phyloP scores from a whole-genome alignment of 2,888 invertebrate species.

The Nephrotoma flavescens region DNA sequence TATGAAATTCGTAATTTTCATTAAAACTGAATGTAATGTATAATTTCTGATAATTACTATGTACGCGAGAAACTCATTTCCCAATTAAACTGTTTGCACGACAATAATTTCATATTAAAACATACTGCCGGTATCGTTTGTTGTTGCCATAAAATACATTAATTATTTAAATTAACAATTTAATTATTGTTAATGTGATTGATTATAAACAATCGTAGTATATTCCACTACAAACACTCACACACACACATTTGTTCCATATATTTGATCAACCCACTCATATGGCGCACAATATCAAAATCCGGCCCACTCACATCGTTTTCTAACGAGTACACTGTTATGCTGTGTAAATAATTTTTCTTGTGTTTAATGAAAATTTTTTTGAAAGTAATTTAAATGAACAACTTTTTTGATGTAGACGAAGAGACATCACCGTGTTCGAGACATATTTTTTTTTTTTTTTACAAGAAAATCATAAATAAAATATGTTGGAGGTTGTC shows the following conservation, averaged over 20 bases:
- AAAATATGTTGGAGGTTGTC: neutral
- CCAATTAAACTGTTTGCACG: neutral
- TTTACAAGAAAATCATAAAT: neutral
- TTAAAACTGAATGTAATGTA: neutral
- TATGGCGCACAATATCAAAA: neutral
- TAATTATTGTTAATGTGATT: neutral
- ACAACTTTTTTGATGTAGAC: neutral
- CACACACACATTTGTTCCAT: too few species aligned
- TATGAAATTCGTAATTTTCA: too few species aligned
- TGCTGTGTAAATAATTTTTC: neutral
- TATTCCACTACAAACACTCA: neutral
- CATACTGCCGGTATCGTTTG: neutral
- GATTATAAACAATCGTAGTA: neutral
- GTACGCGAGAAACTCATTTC: neutral
- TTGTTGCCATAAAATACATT: neutral
- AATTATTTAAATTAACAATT: neutral
- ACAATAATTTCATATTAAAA: neutral
- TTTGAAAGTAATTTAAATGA: neutral
- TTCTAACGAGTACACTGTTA: neutral
- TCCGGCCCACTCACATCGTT: neutral
- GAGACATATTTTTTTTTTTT: neutral
- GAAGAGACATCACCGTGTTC: neutral
- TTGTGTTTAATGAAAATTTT: neutral
- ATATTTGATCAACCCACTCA: neutral
- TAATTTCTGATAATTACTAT: neutral